Base-by-base conservation (phyloP, 2,888 invertebrate species). In the Sicus ferrugineus region DNA sequence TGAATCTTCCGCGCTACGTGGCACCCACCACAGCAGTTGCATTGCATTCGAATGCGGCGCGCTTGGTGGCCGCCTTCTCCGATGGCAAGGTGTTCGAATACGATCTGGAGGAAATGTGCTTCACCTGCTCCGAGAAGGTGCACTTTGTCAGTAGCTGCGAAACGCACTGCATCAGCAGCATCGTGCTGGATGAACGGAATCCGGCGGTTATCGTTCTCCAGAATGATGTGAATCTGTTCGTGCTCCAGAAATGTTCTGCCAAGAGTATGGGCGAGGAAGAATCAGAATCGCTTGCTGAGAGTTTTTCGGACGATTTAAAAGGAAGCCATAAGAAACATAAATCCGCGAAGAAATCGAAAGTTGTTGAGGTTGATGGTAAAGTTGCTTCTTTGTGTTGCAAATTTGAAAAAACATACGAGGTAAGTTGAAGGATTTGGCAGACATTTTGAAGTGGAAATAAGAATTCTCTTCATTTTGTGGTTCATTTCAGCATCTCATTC, bases 51-150 rank as follows among this genome's bases (percentile, higher is more conserved):
- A 82, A 82, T 9, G 85, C 85, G 2, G 87, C 89, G 5, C 87
- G 87, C 54, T 83, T 96, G 7, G 88, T 94, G 38, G 87, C 93
- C 11, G 89, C 89, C 2, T 95, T 95, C 85, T 88, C 93, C 0
- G 92, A 96, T 86, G 92, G 92, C 77, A 92, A 90, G 91, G 87
- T 95, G 70, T 85, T 93, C 50, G 95, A 96, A 82, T 95, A 92
- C 81, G 89, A 90, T 79, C 80, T 95, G n/a, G 79, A 81, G 3
- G 86, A 87, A 54, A 89, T 88, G 76, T 87, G 88, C 74, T 91
- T 91, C 77, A 89, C 91, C 0, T 84, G 87, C 64, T 77, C 80
- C 7, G 77, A 77, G 50, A 88, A 88, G 23, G 79, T 85, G 7
- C 81, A 89, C 65, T 87, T 88, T 76, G 83, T 86, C 30, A 81